A percentile compares a stretch with the other conserved stretches of the same genome.
Conservation (phyloP, 2,797 vertebrate species). For the Apodemus agrarius region DNA sequence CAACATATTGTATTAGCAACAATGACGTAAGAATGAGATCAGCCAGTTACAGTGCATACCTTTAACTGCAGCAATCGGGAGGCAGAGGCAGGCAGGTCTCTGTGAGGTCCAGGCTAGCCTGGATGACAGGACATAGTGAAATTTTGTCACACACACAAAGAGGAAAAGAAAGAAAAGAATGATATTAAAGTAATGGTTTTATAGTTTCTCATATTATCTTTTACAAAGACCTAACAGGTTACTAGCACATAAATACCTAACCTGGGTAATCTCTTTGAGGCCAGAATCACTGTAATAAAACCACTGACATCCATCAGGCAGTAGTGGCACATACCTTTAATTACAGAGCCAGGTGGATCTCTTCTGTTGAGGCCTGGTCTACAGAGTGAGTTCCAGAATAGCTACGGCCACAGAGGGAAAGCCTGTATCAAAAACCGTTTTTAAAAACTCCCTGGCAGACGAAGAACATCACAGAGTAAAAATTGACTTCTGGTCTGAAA, state of each 20-base stretch:
- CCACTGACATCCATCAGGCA: background rate
- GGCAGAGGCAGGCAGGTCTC: background rate
- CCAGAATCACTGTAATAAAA: slow-evolving; percentile 49
- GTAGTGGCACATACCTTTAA: background rate
- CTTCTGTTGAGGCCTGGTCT: background rate
- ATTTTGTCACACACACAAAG: background rate
- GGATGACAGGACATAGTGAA: background rate
- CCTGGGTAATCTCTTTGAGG: slow-evolving; percentile 52
- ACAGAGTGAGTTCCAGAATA: background rate
- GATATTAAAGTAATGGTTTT: slow-evolving; percentile 51
- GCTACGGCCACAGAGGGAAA: background rate
- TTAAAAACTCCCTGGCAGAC: slow-evolving; percentile 7
- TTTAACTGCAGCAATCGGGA: background rate
- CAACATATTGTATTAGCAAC: slow-evolving; percentile 24
- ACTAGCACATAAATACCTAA: slow-evolving; percentile 53
- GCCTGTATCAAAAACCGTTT: background rate
- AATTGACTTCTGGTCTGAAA: background rate
- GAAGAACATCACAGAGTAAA: slow-evolving; percentile 6
- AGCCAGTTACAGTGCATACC: no score
- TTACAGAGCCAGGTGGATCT: background rate
- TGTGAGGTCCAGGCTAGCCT: background rate
- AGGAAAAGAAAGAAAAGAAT: background rate
- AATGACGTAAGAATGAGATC: slow-evolving; percentile 62
- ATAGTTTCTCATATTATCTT: slow-evolving; percentile 50
- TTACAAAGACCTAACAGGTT: slow-evolving; percentile 55